Evolutionary conservation across 2,888 invertebrate genomes (phyloP).

Genomic region (Asteroscopus sphinx): DNA sequence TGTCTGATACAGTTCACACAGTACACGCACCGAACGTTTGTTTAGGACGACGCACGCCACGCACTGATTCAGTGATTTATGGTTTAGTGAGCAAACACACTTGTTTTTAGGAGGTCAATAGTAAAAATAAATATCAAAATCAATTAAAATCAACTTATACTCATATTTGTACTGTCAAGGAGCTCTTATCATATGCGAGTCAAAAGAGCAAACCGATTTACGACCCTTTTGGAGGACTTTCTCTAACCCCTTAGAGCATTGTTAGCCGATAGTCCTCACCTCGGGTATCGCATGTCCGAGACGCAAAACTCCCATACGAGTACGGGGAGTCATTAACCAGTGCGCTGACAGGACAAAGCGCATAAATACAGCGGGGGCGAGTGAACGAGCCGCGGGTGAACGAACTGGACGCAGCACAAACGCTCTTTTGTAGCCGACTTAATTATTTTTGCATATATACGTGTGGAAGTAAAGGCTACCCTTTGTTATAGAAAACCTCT

Average conservation of each 20-base stretch:
- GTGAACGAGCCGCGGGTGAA: constrained; percentile 44
- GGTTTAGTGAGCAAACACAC: background rate
- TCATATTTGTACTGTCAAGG: background rate
- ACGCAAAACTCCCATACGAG: constrained; percentile 13
- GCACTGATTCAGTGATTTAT: too few species aligned
- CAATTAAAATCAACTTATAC: constrained; percentile 1
- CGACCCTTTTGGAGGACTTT: constrained; percentile 24
- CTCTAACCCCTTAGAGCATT: constrained; percentile 20
- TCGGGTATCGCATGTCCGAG: constrained; percentile 11
- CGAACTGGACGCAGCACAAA: constrained; percentile 38
- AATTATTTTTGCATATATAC: constrained; percentile 40
- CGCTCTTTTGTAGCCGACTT: constrained; percentile 35
- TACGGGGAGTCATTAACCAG: constrained; percentile 45
- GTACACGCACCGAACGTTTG: constrained; percentile 34
- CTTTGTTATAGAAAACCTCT: background rate
- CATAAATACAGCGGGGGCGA: constrained; percentile 42
- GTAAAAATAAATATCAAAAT: background rate
- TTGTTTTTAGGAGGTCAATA: too few species aligned
- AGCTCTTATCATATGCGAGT: constrained; percentile 5
- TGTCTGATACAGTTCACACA: constrained; percentile 19
- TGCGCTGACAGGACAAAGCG: constrained; percentile 61
- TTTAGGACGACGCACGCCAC: constrained; percentile 31
- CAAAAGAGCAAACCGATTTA: constrained; percentile 15
- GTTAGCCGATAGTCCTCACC: background rate
- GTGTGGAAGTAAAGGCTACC: constrained; percentile 2